A percentile compares a stretch with the other conserved stretches of the same genome.
Evolutionary conservation across 2,888 invertebrate species (phyloP).

Genomic region (Pachliopta kotzebuea): DNA sequence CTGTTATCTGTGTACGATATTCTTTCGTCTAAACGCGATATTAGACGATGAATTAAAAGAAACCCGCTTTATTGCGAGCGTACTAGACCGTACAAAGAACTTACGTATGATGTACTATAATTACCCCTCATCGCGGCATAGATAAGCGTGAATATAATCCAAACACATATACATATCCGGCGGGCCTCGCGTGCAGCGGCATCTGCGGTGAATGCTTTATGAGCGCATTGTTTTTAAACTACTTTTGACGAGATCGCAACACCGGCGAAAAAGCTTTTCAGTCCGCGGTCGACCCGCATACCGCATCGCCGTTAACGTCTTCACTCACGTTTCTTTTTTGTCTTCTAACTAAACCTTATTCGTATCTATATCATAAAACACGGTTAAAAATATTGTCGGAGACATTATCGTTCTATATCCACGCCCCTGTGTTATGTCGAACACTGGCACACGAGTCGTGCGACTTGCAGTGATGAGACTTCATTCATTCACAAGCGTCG

Average conservation of each 20-base stretch:
- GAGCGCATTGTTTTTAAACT: conserved; percentile 68
- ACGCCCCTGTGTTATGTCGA: conserved; percentile 49
- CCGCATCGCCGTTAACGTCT: conserved; percentile 50
- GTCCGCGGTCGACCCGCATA: conserved; percentile 75
- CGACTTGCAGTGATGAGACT: conserved; percentile 73
- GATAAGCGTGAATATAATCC: conserved; percentile 26
- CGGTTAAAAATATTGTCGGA: conserved; percentile 25
- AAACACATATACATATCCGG: conserved; percentile 34
- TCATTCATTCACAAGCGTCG: conserved; percentile 75
- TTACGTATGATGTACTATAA: conserved; percentile 18
- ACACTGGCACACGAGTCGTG: conserved; percentile 56
- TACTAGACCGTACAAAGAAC: conserved; percentile 20
- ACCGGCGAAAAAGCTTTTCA: conserved; percentile 57
- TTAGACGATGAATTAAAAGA: conserved; percentile 2
- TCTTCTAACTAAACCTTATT: conserved; percentile 35
- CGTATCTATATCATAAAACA: conserved; percentile 33
- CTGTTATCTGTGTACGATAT: neutral
- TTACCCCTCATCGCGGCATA: conserved; percentile 24
- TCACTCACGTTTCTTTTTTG: conserved; percentile 49
- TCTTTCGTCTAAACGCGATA: no score
- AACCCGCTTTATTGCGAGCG: conserved; percentile 9
- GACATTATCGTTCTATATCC: conserved; percentile 36
- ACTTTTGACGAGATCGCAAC: conserved; percentile 49
- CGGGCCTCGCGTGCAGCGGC: conserved; percentile 46
- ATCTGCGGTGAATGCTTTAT: conserved; percentile 73